Base-by-base conservation (phyloP, 2,113 vertebrate species). In the Clarias batrachus region DNA sequence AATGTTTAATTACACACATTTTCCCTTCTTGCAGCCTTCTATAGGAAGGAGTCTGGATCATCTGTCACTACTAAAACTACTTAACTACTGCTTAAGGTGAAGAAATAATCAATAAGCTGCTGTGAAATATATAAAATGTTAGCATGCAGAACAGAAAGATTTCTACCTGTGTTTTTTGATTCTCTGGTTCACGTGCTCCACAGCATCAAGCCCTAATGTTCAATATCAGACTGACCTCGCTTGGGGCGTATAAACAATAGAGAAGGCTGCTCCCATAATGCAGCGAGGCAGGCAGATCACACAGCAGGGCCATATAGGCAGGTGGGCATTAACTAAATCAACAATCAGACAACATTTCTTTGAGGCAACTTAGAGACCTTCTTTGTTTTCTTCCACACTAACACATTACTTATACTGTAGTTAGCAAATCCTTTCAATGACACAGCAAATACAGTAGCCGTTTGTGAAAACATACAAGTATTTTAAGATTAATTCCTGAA, bases 341-440 rank as follows among this genome's bases (percentile, higher is more conserved):
- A 84, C 80, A 91, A 89, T 85, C 65, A 78, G 86, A 90, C 85
- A 86, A 76, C 63, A 27, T 80, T 83, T 81, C 87, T 88, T 83
- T 85, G 84, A 90, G 85, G 82, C 66, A 70, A 13, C 89, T 12
- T 13, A 82, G 85, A 87, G 83, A 74, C 68, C 48, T 76, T 19
- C 1, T 62, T 33, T 14, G 14, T n/a, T 33, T 30, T 76, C 33
- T 48, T 2, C 16, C 4, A 4, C 19, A 41, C 6, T 62, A 73
- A 60, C 27, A 30, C 73, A 52, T 52, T 30, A 0, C 82, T 23
- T 21, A 23, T n/a, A 48, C 48, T 48, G 48, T 48, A 25, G 54
- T 59, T 17, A 23, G 13, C 2, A 62, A 52, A 30, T 41, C 6
- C 0, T 30, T 62, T 60, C 23, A 41, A 52, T 57, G 8, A 25